Conservation (phyloP, 2,888 invertebrate genomes). For the Brachyptera risi region DNA sequence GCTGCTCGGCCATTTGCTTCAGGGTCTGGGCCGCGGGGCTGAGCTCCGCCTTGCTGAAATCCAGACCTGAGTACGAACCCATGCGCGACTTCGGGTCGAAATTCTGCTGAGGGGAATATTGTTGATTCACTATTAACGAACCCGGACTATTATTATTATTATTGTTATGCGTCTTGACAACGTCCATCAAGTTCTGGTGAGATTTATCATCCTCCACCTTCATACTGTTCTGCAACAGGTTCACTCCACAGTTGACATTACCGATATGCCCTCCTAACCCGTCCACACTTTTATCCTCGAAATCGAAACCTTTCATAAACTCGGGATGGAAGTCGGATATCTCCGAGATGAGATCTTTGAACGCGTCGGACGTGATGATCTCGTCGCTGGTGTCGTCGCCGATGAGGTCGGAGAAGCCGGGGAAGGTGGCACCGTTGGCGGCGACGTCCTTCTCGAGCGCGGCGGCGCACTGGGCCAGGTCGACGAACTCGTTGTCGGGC, state of each 20-base stretch:
- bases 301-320: constrained; percentile 74
- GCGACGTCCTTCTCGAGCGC: constrained; percentile 76
- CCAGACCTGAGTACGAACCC: constrained; percentile 36
- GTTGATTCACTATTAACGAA: constrained; percentile 45
- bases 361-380: constrained; percentile 67
- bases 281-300: constrained; percentile 54
- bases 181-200: constrained; percentile 26
- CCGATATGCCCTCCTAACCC: constrained; percentile 31
- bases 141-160: constrained; percentile 13
- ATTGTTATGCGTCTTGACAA: constrained; percentile 21
- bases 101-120: constrained; percentile 49
- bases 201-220: constrained; percentile 44
- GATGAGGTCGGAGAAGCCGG: constrained; percentile 74
- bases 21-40: constrained; percentile 92
- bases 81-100: constrained; percentile 39
- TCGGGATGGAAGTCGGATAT: constrained; percentile 78
- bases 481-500: constrained; percentile 83
- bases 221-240: constrained; percentile 39
- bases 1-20: constrained; percentile 96
- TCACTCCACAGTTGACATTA: constrained; percentile 34
- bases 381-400: constrained; percentile 80
- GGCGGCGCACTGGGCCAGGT: constrained; percentile 77
- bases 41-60: constrained; percentile 59
- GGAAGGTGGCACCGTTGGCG: constrained; percentile 65
- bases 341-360: constrained; percentile 84